Evolutionary conservation across 2,888 invertebrate genomes (phyloP).

Genomic region (Dasypogon diadema): DNA sequence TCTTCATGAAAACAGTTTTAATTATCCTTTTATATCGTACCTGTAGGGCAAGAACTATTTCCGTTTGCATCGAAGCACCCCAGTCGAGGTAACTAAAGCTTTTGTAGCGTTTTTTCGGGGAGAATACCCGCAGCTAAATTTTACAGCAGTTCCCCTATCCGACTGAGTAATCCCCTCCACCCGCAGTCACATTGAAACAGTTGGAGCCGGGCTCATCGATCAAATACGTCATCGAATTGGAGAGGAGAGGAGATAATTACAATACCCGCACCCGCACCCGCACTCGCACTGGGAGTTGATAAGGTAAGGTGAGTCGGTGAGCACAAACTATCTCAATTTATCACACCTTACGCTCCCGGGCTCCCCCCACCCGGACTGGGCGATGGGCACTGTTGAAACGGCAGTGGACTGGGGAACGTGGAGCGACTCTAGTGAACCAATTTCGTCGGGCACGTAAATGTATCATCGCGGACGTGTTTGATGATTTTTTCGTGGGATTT

Average conservation of each 20-base stretch:
- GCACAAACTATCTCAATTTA: conserved; percentile 8
- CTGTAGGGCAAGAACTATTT: too few relatives aligned
- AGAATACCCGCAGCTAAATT: neutral
- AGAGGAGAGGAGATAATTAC: neutral
- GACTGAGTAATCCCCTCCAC: neutral
- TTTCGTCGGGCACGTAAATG: neutral
- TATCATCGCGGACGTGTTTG: conserved; percentile 14
- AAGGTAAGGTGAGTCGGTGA: neutral
- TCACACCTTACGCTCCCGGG: neutral
- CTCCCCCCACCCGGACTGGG: neutral
- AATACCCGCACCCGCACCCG: neutral
- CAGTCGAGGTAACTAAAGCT: neutral
- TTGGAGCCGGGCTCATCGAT: conserved; percentile 34
- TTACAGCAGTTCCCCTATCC: conserved; percentile 20
- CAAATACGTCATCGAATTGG: conserved; percentile 26
- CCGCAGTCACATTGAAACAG: too few relatives aligned
- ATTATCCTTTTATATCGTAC: too few relatives aligned
- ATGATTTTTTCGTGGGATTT: neutral
- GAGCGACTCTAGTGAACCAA: neutral
- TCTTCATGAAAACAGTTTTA: too few relatives aligned
- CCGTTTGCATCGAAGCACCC: too few relatives aligned
- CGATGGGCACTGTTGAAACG: neutral
- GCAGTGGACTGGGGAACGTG: neutral
- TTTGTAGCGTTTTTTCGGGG: neutral
- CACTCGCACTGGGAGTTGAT: neutral